Evolutionary conservation across 2,113 vertebrate species (phyloP).

Genomic region (Bothrops jararaca): DNA sequence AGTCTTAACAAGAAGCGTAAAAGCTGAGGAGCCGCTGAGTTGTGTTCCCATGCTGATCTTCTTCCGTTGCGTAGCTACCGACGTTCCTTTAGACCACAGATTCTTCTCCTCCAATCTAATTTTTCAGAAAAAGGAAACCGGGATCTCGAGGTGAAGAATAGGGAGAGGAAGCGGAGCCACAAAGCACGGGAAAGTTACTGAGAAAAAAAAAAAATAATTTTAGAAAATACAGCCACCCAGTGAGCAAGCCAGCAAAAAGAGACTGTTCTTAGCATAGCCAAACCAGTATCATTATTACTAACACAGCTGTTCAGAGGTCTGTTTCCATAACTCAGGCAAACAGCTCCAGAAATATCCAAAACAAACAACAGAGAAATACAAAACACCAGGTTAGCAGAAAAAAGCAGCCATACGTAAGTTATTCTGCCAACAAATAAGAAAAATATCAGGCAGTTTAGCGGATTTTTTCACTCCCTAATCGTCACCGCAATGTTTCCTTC

Average conservation of each 20-base stretch:
- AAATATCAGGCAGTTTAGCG: not conserved
- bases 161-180: not conserved
- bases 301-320: constrained; percentile 9
- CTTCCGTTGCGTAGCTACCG: no score
- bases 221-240: not conserved
- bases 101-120: not conserved
- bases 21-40: not conserved
- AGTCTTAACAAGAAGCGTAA: not conserved
- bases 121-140: not conserved
- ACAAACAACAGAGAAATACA: not conserved
- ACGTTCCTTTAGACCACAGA: rapidly evolving
- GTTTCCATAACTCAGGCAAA: constrained; percentile 19
- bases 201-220: not conserved
- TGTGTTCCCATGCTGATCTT: not conserved
- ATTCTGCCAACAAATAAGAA: rapidly evolving
- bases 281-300: not conserved
- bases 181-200: not conserved
- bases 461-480: no score
- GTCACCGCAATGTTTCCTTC: no score
- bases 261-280: not conserved
- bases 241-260: not conserved
- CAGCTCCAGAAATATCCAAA: constrained; percentile 34
- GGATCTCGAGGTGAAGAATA: rapidly evolving
- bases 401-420: not conserved
- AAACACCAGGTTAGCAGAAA: not conserved